Evolutionary conservation across 2,888 invertebrate species (phyloP).

Genomic region (Empis livida): DNA sequence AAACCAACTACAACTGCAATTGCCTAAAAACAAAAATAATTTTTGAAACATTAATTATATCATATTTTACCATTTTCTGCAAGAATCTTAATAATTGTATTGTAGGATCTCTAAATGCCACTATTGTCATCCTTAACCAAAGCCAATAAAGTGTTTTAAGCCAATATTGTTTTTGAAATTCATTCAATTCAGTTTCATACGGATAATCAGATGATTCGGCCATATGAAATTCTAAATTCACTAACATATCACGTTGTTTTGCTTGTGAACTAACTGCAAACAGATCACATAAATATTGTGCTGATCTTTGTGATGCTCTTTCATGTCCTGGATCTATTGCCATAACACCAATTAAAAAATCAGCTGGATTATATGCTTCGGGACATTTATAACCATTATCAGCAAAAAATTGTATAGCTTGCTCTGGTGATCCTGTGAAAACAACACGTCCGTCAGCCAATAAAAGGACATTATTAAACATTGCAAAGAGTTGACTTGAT

Average conservation of each 20-base stretch:
- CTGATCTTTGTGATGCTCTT: constrained; percentile 51
- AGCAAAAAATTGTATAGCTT: constrained; percentile 55
- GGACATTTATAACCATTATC: constrained; percentile 69
- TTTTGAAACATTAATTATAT: neutral
- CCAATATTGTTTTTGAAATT: constrained; percentile 49
- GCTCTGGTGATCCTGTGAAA: constrained; percentile 58
- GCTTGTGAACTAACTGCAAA: constrained; percentile 66
- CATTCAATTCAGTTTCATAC: constrained; percentile 25
- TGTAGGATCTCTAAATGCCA: constrained; percentile 66
- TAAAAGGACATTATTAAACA: constrained; percentile 68
- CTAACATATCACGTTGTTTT: constrained; percentile 60
- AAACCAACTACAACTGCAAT: constrained; percentile 69
- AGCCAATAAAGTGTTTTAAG: constrained; percentile 62
- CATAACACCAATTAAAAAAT: constrained; percentile 73
- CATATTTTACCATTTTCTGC: constrained; percentile 60
- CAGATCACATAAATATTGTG: constrained; percentile 61
- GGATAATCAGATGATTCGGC: constrained; percentile 39
- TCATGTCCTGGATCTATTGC: constrained; percentile 70
- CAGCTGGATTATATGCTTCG: constrained; percentile 75
- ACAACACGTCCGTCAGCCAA: constrained; percentile 81
- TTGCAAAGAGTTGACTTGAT: constrained; percentile 70
- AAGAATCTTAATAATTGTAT: constrained; percentile 61
- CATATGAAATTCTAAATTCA: constrained; percentile 60
- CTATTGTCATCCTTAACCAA: constrained; percentile 58
- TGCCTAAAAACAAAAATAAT: constrained; percentile 33